Base-by-base conservation (phyloP, 2,888 invertebrate genomes). In the Eueremaeus valkanovi region DNA sequence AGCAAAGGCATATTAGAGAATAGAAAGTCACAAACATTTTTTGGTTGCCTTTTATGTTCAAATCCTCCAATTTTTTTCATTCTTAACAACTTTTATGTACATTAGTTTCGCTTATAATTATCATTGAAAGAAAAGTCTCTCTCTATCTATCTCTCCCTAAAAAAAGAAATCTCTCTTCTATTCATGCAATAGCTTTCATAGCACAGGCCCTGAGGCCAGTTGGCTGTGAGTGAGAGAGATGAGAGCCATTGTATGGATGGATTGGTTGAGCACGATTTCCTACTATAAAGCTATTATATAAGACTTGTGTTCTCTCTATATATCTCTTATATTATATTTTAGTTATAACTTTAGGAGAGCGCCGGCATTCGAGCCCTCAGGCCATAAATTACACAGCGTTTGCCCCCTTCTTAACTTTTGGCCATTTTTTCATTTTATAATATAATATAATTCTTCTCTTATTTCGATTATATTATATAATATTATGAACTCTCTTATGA, bases 201-300 rank as follows among this genome's bases (percentile, higher is more conserved):
- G 31, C 29, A 21, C n/a, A 51, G n/a, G 42, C 42, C 51, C 51
- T 18, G 6, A 61, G 61, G 61, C 18, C 1, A 27, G 13, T 49
- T 55, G 55, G 55, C 55, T 55, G 21, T 27, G 24, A n/a, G 21
- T 27, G 24, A n/a, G 31, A 31, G 27, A 8, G 61, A 61, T 31
- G 13, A 29, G 61, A 31, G 27, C 61, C 24, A 61, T 61, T 61
- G 61, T 61, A 31, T 61, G 29, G 3, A 5, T 3, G 31, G 55
- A 61, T 16, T 61, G 31, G 31, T 61, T 24, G 5, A 31, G 31
- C 61, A 61, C 61, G 61, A 61, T 61, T 61, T 61, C 61, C 31
- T 61, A 61, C 61, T 61, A 61, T 61, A 61, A 31, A 61, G 8
- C 61, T 61, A 61, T 61, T 61, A 61, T 61, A 18, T 61, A 61